These are phyloP conservation scores for Cygnus buccinator DNA, from an alignment of 2,113 vertebrate species.

Conservation along the genomic window DNA sequence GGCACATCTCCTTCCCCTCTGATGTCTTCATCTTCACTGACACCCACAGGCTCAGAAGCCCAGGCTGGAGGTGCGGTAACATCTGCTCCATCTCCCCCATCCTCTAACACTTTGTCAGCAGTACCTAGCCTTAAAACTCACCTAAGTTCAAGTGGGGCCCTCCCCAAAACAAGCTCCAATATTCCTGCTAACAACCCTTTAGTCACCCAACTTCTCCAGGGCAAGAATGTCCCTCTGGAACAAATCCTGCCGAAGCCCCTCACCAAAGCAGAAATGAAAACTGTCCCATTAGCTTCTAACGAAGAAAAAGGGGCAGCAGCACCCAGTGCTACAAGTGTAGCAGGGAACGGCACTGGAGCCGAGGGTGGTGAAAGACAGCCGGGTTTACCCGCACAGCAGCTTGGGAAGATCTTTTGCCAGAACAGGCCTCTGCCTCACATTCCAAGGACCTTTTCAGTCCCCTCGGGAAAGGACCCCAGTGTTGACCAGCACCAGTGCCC, in stretches of 20 bases:
- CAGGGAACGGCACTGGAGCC: background rate
- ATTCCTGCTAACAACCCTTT: conserved; percentile 95
- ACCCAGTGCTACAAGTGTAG: background rate
- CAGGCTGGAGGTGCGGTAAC: background rate
- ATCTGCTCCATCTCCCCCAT: background rate
- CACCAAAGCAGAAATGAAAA: conserved; percentile 81
- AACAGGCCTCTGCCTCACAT: conserved; percentile 71
- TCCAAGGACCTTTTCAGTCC: conserved; percentile 68
- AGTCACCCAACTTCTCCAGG: conserved; percentile 93
- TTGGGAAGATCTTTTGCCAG: conserved; percentile 66
- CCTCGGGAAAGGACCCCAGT: conserved; percentile 61
- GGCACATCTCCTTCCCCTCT: background rate
- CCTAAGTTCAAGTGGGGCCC: conserved; percentile 39
- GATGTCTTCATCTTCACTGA: background rate
- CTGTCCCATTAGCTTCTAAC: conserved; percentile 13
- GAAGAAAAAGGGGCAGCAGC: conserved; percentile 58
- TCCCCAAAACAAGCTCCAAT: conserved; percentile 78
- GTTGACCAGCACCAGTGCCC: conserved; percentile 63
- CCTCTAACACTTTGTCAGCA: background rate
- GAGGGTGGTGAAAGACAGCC: conserved; percentile 48
- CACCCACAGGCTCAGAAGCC: conserved; percentile 8
- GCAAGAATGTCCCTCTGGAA: conserved; percentile 91
- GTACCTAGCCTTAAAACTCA: conserved; percentile 64
- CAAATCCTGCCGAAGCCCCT: conserved; percentile 91
- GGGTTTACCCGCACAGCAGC: conserved; percentile 1